Percentiles rank a stretch among this genome's conserved stretches.
These are phyloP conservation scores for Hypena proboscidalis DNA, from an alignment of 2,888 invertebrate genomes.

Conservation along the genomic window DNA sequence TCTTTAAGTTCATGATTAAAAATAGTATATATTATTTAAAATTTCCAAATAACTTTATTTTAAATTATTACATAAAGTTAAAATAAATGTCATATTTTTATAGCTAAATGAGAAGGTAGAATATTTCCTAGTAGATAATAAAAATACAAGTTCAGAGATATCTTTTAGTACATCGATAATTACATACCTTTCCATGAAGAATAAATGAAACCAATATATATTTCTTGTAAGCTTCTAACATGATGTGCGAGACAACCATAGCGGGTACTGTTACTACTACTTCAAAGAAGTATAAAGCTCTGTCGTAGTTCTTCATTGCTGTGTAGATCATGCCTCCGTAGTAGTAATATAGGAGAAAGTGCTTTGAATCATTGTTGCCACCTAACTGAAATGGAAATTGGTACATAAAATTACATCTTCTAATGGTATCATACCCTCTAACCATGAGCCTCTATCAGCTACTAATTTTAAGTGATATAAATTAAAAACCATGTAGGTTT, in stretches of 20 bases:
- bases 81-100: background rate
- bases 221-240: conserved; percentile 99
- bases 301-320: conserved; percentile 95
- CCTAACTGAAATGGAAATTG: conserved; percentile 81
- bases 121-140: no score
- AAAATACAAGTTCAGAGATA: no score
- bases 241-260: conserved; percentile 97
- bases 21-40: no score
- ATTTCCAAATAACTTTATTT: no score
- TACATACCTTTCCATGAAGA: conserved; percentile 93
- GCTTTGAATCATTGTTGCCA: conserved; percentile 93
- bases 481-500: no score
- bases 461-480: no score
- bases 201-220: conserved; percentile 96
- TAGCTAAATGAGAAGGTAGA: no score
- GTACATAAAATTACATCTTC: background rate
- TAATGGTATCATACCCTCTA: no score
- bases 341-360: conserved; percentile 97
- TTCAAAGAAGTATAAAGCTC: conserved; percentile 98
- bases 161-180: no score
- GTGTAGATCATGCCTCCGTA: conserved; percentile 99
- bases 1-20: no score
- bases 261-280: conserved; percentile 98
- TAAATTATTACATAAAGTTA: background rate
- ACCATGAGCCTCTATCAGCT: no score